Evolutionary conservation across 2,797 vertebrate species (phyloP).

Genomic region (Sebastes miniatus): DNA sequence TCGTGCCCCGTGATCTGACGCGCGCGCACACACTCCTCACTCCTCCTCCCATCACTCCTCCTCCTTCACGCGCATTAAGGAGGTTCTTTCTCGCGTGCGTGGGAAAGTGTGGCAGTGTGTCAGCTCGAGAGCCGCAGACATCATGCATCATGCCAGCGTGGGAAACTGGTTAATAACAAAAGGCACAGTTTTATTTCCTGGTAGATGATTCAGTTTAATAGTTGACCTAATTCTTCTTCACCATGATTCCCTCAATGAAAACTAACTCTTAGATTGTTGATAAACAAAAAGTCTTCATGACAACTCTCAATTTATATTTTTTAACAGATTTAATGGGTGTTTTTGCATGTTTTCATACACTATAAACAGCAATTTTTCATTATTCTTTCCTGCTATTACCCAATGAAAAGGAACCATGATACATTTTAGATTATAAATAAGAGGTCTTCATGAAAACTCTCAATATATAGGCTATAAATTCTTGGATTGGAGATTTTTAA

Average conservation of each 20-base stretch:
- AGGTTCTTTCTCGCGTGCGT: slow-evolving; percentile 73
- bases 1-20: slow-evolving; percentile 73
- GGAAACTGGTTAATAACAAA: slow-evolving; percentile 66
- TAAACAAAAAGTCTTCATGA: too few relatives aligned
- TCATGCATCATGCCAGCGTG: slow-evolving; percentile 54
- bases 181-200: not conserved
- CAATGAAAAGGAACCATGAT: not conserved
- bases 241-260: too few relatives aligned
- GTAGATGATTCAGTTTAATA: too few relatives aligned
- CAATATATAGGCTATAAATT: not conserved
- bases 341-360: too few relatives aligned
- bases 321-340: too few relatives aligned
- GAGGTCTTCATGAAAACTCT: too few relatives aligned
- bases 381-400: not conserved
- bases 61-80: slow-evolving; percentile 70
- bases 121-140: slow-evolving; percentile 46
- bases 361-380: not conserved
- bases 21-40: slow-evolving; percentile 52
- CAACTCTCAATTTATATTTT: too few relatives aligned
- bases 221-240: too few relatives aligned
- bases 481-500: not conserved
- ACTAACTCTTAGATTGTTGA: rapidly evolving
- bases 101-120: slow-evolving; percentile 86
- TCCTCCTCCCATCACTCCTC: not conserved
- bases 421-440: not conserved